Conservation (phyloP, 2,888 invertebrate species). For the Brachyptera risi region DNA sequence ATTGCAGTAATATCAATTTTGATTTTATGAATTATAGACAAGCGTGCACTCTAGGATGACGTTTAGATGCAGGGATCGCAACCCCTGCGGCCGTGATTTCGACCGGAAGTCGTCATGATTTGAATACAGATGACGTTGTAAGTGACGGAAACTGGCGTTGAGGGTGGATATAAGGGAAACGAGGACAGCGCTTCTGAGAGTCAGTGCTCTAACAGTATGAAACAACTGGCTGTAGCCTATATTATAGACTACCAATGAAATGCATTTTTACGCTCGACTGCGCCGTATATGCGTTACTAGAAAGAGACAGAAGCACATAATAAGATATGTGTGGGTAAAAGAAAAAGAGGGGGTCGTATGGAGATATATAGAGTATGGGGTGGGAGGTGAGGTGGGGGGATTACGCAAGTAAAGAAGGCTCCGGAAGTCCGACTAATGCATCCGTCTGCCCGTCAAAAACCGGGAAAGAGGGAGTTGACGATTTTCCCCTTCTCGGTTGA, state of each 20-base stretch:
- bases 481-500: conserved; percentile 7
- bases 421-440: conserved; percentile 35
- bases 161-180: neutral
- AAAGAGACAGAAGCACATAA: neutral
- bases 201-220: neutral
- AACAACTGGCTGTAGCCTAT: neutral
- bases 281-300: conserved; percentile 12
- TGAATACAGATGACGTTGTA: conserved; percentile 29
- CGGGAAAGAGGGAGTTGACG: conserved; percentile 9
- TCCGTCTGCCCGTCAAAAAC: conserved; percentile 33
- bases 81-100: neutral
- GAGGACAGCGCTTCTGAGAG: no score
- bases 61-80: no score
- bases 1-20: no score
- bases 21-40: no score
- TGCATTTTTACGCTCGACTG: conserved; percentile 31
- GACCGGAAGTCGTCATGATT: conserved; percentile 28
- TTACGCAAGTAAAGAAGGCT: conserved; percentile 28
- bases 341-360: neutral
- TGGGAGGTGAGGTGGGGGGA: neutral
- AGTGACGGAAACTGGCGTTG: conserved; percentile 15
- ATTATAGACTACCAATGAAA: conserved; percentile 26
- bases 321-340: neutral
- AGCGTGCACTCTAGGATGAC: no score
- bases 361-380: conserved; percentile 1